Conservation (phyloP, 1,140 invertebrate species). For the Aphelinus certus region DNA sequence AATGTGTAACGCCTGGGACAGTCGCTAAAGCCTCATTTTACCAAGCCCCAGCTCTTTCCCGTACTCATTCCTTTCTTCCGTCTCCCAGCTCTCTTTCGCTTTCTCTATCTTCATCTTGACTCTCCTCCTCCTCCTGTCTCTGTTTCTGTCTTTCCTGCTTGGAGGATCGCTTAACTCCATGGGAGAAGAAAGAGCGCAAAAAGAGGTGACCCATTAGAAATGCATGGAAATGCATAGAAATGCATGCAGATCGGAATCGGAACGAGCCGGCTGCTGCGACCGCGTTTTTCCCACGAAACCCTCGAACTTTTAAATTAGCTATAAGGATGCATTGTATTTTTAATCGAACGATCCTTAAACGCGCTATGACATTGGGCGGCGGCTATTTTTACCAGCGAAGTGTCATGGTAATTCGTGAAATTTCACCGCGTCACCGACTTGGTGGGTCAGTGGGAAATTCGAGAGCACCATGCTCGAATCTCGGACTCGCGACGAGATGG, state of each 20-base stretch:
- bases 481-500: too few species aligned
- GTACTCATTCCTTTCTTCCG: too few species aligned
- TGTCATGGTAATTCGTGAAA: too few species aligned
- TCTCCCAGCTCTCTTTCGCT: background rate
- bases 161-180: conserved; percentile 41
- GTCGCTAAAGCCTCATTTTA: conserved; percentile 36
- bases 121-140: conserved; percentile 40
- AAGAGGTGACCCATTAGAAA: conserved; percentile 49
- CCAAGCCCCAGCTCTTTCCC: conserved; percentile 35
- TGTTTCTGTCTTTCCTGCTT: conserved; percentile 41
- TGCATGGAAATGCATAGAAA: conserved; percentile 56
- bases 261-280: background rate
- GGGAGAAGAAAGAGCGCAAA: conserved; percentile 6
- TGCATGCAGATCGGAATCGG: conserved; percentile 45
- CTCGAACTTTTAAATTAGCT: conserved; percentile 39
- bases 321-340: conserved; percentile 40
- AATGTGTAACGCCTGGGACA: conserved; percentile 8
- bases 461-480: too few species aligned
- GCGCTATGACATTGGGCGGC: background rate
- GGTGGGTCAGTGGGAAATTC: too few species aligned
- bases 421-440: too few species aligned
- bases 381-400: background rate
- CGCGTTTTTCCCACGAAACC: conserved; percentile 1
- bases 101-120: conserved; percentile 36
- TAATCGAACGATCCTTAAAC: conserved; percentile 30